A percentile compares a stretch with the other conserved stretches of the same genome.
Conservation (phyloP, 2,113 vertebrate genomes). For the Saccopteryx leptura region DNA sequence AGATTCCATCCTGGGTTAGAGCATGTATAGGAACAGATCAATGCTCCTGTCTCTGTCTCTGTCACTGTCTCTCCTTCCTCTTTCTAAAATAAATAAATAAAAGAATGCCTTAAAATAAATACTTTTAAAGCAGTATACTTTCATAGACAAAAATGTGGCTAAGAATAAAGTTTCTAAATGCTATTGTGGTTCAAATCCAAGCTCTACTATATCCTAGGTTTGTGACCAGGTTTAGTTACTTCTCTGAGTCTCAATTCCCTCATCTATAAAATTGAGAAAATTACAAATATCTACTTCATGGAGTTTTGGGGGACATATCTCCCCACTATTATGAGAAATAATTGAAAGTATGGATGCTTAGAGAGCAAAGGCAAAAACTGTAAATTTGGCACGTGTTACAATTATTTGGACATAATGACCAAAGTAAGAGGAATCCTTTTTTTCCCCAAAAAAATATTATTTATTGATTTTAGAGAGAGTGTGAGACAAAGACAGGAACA, state of each 20-base stretch:
- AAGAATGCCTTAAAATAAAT: not conserved
- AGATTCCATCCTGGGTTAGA: no score
- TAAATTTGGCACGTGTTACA: not conserved
- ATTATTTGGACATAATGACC: not conserved
- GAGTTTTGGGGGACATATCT: not conserved
- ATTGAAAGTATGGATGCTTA: not conserved
- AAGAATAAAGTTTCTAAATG: not conserved
- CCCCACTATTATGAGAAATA: not conserved
- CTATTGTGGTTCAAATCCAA: slow-evolving; percentile 6
- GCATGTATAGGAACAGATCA: no score
- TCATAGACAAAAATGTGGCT: not conserved
- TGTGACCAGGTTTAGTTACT: not conserved
- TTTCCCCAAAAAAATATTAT: no score
- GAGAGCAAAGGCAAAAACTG: not conserved
- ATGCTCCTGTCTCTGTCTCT: no score
- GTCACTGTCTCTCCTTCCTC: no score
- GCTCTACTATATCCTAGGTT: not conserved
- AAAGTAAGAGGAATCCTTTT: not conserved
- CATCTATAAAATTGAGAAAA: not conserved
- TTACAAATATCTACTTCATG: not conserved
- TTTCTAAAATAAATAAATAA: no score
- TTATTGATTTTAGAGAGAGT: no score
- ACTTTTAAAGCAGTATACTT: not conserved
- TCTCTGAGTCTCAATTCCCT: not conserved
- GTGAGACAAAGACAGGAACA: no score